Conservation (phyloP, 2,888 invertebrate species). For the Bimastos eiseni region DNA sequence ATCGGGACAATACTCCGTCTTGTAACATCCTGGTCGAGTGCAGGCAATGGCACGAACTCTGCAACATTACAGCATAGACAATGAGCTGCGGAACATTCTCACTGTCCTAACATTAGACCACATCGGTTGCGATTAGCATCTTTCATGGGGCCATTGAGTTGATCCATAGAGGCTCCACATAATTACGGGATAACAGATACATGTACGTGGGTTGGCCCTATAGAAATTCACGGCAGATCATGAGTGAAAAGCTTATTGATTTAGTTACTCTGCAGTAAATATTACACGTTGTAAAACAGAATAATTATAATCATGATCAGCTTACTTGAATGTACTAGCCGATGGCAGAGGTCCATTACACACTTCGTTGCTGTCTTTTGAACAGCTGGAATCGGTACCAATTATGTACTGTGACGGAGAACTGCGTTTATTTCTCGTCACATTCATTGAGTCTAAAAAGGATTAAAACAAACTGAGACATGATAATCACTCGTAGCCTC, state of each 20-base stretch:
- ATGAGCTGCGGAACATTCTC: background rate
- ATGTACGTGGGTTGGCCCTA: background rate
- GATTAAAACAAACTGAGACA: background rate
- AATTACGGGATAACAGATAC: background rate
- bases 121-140: background rate
- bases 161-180: background rate
- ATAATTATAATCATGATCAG: background rate
- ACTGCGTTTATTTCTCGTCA: background rate
- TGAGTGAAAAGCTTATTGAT: too few relatives aligned
- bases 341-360: slow-evolving; percentile 22
- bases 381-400: background rate
- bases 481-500: too few relatives aligned
- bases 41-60: background rate
- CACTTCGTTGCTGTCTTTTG: background rate
- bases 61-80: background rate
- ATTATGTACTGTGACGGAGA: background rate
- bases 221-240: background rate
- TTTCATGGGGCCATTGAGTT: background rate
- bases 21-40: background rate
- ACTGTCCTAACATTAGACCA: background rate
- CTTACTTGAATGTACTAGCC: background rate
- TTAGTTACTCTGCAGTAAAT: too few relatives aligned
- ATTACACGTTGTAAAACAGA: too few relatives aligned
- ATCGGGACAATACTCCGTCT: background rate
- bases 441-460: background rate